Evolutionary conservation across 1,140 invertebrate species (phyloP).

Genomic region (Arion vulgaris): DNA sequence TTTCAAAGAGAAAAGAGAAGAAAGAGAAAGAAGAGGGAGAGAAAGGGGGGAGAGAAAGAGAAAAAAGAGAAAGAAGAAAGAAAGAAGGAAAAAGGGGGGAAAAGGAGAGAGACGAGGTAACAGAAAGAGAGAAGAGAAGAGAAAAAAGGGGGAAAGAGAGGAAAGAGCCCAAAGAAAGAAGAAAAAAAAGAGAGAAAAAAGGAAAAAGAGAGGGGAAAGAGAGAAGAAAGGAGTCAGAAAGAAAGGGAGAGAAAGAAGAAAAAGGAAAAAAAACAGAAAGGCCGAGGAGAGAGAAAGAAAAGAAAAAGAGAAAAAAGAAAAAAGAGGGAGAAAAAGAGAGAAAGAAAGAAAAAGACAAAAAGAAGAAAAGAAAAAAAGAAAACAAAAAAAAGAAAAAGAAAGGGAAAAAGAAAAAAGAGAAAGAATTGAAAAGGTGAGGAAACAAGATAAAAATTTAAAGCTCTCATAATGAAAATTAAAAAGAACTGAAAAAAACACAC

Average conservation of each 20-base stretch:
- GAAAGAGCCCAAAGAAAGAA: neutral
- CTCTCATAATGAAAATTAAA: no score
- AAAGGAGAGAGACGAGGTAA: neutral
- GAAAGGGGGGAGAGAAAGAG: neutral
- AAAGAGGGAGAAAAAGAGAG: neutral
- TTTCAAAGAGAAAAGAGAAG: no score
- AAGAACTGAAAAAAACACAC: no score
- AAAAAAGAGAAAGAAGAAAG: constrained; percentile 1
- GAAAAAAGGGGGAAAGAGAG: neutral
- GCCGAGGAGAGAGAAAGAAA: neutral
- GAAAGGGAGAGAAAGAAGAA: neutral
- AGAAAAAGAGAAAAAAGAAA: neutral
- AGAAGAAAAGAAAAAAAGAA: no score
- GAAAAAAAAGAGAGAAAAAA: neutral
- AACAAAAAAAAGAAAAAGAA: no score
- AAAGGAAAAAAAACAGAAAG: neutral
- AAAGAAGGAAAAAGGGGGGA: neutral
- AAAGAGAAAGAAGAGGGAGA: no score
- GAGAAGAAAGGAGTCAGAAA: neutral
- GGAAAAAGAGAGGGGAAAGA: neutral
- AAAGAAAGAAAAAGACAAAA: no score
- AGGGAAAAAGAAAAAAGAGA: no score
- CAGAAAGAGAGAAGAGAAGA: neutral
- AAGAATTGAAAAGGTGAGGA: no score
- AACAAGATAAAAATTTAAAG: no score